Conservation (phyloP, 2,113 vertebrate species). For the Struthidea cinerea region DNA sequence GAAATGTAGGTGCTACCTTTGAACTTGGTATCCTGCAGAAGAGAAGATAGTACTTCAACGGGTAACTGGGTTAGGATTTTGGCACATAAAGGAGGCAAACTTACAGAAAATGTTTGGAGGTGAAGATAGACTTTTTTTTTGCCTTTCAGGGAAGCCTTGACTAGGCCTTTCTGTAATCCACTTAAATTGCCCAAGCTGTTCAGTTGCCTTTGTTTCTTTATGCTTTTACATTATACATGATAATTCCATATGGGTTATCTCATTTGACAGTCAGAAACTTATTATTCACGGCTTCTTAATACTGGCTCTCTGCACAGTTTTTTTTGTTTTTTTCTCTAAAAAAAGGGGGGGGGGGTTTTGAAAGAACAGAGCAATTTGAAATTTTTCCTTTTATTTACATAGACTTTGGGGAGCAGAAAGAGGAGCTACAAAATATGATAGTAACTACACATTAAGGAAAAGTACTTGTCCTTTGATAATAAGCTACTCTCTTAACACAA, state of each 20-base stretch:
- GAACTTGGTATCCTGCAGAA: not conserved
- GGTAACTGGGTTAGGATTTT: not conserved
- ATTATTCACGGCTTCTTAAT: conserved; percentile 18
- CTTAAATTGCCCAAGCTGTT: not conserved
- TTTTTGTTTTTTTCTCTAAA: not conserved
- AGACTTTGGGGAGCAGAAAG: not conserved
- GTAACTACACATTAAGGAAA: not conserved
- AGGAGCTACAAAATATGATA: not conserved
- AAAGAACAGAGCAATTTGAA: not conserved
- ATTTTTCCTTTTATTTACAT: not conserved
- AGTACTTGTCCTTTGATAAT: not conserved
- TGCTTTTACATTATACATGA: conserved; percentile 4
- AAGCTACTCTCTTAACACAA: not conserved
- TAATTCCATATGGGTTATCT: conserved; percentile 28
- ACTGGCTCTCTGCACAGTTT: not conserved
- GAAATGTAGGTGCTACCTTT: not conserved
- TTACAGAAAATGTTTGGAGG: not conserved
- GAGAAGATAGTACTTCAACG: accelerated
- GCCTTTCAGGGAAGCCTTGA: not conserved
- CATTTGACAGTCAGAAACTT: conserved; percentile 23
- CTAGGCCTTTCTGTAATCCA: not conserved
- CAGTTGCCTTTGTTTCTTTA: not conserved
- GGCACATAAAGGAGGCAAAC: not conserved
- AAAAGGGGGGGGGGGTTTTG: not conserved
- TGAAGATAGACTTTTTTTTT: not conserved